Base-by-base conservation (phyloP, 2,797 vertebrate species). In the Parambassis ranga region DNA sequence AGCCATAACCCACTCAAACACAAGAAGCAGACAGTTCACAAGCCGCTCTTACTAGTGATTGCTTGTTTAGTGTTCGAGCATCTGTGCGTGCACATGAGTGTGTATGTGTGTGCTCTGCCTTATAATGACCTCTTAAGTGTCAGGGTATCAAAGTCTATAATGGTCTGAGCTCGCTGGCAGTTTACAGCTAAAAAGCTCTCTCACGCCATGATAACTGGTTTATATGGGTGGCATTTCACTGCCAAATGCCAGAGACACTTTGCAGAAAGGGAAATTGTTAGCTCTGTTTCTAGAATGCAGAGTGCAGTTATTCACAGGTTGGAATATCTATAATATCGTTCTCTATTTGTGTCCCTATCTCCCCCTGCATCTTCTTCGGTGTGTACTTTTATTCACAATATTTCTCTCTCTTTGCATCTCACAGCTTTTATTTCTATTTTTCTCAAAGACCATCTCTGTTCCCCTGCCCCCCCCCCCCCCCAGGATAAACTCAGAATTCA, bases 51-150 rank as follows among this genome's bases (percentile, higher is more conserved):
- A 7, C 58, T 73, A 36, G 16, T 60, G 71, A 80, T 83, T 75
- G 75, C 82, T 81, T 80, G 81, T 83, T 86, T 79, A 64, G 77
- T 63, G 65, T 71, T 71, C 71, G 61, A 32, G 51, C 33, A 57
- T 55, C 18, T 5, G 9, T 32, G 39, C 7, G 28, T 32, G 6
- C 10, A 3, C 19, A 7, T 16, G 19, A 36, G 16, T 37, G 6
- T 19, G 20, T 37, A n/a, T 9, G 14, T 15, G 44, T 50, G 32
- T 30, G 49, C 28, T 59, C 56, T 39, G 38, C 61, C 57, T 81
- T 28, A 15, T 82, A 82, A 85, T 80, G 69, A 85, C 79, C 83
- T 68, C 75, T 71, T 81, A 84, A 87, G 79, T 81, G 77, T 82
- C 71, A 46, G 53, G 53, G 63, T 75, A 84, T 87, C 78, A 75